Base-by-base conservation (phyloP, 1,140 invertebrate species). In the Aphis gossypii region DNA sequence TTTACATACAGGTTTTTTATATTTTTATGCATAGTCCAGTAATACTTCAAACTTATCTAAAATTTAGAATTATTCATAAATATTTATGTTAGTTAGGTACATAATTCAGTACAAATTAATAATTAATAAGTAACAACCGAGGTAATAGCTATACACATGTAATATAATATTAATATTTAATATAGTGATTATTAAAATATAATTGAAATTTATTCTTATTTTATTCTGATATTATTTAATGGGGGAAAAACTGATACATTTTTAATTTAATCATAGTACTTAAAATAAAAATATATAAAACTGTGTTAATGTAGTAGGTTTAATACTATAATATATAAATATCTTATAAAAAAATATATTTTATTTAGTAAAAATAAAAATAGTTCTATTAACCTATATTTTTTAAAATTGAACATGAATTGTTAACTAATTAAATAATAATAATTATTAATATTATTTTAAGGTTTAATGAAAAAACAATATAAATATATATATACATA, bases 41-140 rank as follows among this genome's bases (percentile, higher is more conserved):
- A 88, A 86, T 89, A 86, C 44, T 87, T 38, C 1, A 93, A 88
- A 54, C 51, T 60, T 84, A 68, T 92, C 82, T 92, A 88, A 30
- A 94, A 92, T 44, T 90, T 1, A 68, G 68, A 90, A 68, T n/a
- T 41, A 41, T 7, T 56, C 11, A 38, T 38, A 11, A 35, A 56
- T 44, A 41, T 38, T 89, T 56, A 54, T 41, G n/a, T 54, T 35
- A 86, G 30, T 4, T 86, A 86, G 14, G 46, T 20, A 38, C 1
- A 14, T 30, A 14, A 86, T 60, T 51, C 18, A 51, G 23, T 86
- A 25, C 30, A 30, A 5, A 44, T 3, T 86, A 38, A 18, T 38
- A 23, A 23, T 2, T 38, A 35, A 35, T 76, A 76, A 76, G 56
- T 76, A 41, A 41, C 38, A 41, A 41, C 38, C 38, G 38, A 41